Base-by-base conservation (phyloP, 1,140 invertebrate species). In the Drosophila punjabiensis region DNA sequence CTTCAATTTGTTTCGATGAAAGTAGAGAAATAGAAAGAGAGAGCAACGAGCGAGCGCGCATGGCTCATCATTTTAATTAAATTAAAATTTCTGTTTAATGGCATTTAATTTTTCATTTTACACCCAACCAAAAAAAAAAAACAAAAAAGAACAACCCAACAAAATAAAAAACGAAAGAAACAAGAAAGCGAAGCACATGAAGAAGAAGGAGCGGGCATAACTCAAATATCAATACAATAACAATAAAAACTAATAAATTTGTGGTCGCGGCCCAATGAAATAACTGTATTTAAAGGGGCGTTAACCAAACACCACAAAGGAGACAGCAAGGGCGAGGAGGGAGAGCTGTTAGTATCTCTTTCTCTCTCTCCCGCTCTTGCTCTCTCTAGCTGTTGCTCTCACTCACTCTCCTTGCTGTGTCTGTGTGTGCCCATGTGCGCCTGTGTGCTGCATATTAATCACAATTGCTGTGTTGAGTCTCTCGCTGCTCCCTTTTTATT, bases 221-320 rank as follows among this genome's bases (percentile, higher is more conserved):
- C 77, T 90, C 68, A 77, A 86, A 86, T 75, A 90, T 91, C 81
- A 91, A 88, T 92, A 81, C 75, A 86, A 91, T 88, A 91, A 84
- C 78, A 91, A 82, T 83, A 79, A 88, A 82, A 88, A 84, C 81
- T 87, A 91, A 91, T 88, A 89, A 91, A 92, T 89, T 91, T 90
- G 89, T 91, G 86, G 80, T 91, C 76, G 85, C 88, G 81, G 79
- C 77, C 90, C 92, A 93, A 93, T 93, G 85, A 93, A 93, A 93
- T 93, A 92, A 93, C 90, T 92, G 92, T 93, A 92, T 93, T 93
- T 92, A 93, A 93, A 80, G 79, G 90, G 92, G 92, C 92, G 92
- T 93, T 81, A 81, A 80, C 82, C 79, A 93, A 93, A 92, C 89
- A 92, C 89, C 76, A 76, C 76, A 80, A 68, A 66, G 62, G 63